phyloP scores from a whole-genome alignment of 2,113 vertebrate species.

The Toxotes chatareus region DNA sequence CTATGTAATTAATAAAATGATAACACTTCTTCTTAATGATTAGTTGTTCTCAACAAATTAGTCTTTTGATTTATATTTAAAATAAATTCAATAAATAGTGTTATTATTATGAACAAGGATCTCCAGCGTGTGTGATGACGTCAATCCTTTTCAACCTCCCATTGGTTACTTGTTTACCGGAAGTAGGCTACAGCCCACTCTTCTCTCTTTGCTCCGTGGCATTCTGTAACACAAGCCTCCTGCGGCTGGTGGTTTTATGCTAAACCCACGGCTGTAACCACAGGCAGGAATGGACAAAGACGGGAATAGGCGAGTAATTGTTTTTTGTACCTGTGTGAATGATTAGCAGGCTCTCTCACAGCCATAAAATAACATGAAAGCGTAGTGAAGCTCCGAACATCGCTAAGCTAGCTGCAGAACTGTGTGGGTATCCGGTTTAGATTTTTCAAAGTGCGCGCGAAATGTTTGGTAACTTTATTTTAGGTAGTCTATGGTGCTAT shows the following conservation, averaged over 20 bases:
- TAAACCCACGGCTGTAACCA: neutral
- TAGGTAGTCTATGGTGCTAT: neutral
- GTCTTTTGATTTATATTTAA: neutral
- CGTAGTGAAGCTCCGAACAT: neutral
- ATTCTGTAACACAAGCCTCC: conserved; percentile 41
- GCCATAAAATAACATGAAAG: conserved; percentile 24
- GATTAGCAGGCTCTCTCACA: neutral
- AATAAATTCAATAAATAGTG: neutral
- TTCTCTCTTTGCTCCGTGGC: conserved; percentile 81
- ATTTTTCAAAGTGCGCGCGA: conserved; percentile 38
- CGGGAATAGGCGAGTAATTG: conserved; percentile 46
- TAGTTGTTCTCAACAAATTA: neutral
- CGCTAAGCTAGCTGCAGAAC: conserved; percentile 39
- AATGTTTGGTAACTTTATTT: too few species aligned
- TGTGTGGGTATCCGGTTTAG: conserved; percentile 20
- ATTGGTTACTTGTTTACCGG: conserved; percentile 73
- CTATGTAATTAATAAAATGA: too few species aligned
- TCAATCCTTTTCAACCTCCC: neutral
- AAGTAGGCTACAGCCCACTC: conserved; percentile 63
- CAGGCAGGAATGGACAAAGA: conserved; percentile 3
- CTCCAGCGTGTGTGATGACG: conserved; percentile 64
- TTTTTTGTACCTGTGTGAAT: neutral
- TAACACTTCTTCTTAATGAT: neutral
- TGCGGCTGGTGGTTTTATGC: neutral
- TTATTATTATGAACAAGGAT: conserved; percentile 33